phyloP scores from a whole-genome alignment of 2,113 vertebrate species.

The Zosterops lateralis region DNA sequence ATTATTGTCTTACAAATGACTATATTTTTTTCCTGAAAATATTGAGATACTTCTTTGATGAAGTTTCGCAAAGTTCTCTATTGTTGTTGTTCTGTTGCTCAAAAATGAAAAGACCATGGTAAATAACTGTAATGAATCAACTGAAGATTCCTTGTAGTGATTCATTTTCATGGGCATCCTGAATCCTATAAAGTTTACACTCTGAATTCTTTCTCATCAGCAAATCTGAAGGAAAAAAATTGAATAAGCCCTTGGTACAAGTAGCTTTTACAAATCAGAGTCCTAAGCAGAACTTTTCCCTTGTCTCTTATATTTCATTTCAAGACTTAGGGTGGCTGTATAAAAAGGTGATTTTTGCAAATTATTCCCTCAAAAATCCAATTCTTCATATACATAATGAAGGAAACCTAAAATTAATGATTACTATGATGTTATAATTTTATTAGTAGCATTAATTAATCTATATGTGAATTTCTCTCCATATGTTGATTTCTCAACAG shows the following conservation, averaged over 20 bases:
- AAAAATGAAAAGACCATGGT: background rate
- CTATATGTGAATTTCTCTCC: background rate
- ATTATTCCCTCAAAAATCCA: background rate
- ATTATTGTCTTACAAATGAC: background rate
- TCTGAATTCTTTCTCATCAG: background rate
- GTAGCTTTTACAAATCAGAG: background rate
- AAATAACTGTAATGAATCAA: background rate
- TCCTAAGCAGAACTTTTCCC: background rate
- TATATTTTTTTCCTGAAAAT: conserved; percentile 1
- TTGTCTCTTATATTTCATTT: background rate
- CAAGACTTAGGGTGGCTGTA: background rate
- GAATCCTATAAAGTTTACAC: background rate
- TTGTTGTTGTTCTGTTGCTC: background rate
- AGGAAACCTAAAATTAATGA: background rate
- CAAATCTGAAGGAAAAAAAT: background rate
- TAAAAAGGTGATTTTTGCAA: background rate
- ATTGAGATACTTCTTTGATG: background rate
- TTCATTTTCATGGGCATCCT: background rate
- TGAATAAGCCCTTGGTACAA: background rate
- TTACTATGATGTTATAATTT: background rate
- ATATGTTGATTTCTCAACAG: fast-evolving
- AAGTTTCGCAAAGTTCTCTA: background rate
- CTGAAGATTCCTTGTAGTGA: background rate
- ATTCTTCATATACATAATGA: background rate
- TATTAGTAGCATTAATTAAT: background rate